These are phyloP conservation scores for Xylocopa sonorina DNA, from an alignment of 1,140 invertebrate genomes.

Conservation along the genomic window DNA sequence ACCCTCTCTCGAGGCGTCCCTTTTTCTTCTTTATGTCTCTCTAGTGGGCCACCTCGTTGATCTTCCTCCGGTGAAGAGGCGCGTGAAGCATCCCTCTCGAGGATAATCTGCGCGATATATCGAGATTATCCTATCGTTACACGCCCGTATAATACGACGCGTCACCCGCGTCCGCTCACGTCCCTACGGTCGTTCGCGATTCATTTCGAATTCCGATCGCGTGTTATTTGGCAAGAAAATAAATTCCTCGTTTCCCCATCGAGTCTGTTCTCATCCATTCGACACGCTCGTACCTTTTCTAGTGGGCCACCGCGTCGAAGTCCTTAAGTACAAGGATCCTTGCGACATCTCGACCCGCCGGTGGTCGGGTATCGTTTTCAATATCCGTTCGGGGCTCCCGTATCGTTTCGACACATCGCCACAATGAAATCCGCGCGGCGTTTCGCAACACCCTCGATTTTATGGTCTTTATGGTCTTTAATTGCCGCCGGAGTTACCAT, in stretches of 20 bases:
- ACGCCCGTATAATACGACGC: not conserved
- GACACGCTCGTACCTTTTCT: constrained; percentile 8
- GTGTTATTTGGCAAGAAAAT: not conserved
- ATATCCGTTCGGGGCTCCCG: not conserved
- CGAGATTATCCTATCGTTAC: constrained; percentile 19
- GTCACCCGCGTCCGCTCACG: not conserved
- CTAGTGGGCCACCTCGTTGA: constrained; percentile 53
- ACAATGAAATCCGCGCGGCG: not conserved
- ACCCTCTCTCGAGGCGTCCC: constrained; percentile 49
- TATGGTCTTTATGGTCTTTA: not conserved
- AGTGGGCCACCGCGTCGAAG: constrained; percentile 31
- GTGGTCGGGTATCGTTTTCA: constrained; percentile 23
- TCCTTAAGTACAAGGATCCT: constrained; percentile 26
- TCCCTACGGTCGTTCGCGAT: not conserved
- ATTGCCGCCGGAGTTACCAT: not conserved
- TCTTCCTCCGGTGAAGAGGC: constrained; percentile 45
- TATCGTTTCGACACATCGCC: not conserved
- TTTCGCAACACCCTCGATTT: not conserved
- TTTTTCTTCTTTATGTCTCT: constrained; percentile 51
- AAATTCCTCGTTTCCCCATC: not conserved
- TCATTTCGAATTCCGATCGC: not conserved
- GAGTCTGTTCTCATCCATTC: constrained; percentile 11
- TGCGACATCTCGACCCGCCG: not conserved
- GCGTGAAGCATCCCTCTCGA: constrained; percentile 39
- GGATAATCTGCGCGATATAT: constrained; percentile 37